Evolutionary conservation across 2,797 vertebrate genomes (phyloP).

Genomic region (Arremon brunneinucha): DNA sequence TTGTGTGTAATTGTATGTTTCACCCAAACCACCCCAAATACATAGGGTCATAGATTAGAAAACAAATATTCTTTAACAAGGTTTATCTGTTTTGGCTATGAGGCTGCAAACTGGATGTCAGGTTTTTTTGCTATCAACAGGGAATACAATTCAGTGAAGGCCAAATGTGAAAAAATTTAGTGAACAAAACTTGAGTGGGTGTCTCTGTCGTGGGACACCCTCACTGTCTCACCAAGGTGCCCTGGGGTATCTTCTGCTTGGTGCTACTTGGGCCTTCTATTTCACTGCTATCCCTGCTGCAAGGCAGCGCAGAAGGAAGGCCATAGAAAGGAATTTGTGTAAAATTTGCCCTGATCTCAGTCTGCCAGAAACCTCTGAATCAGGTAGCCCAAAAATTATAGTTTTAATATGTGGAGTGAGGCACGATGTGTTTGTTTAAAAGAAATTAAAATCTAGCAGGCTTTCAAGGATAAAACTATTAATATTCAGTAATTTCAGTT

Average conservation of each 20-base stretch:
- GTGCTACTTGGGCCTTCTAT: accelerated
- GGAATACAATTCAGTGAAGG: neutral
- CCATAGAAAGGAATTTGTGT: neutral
- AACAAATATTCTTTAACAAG: neutral
- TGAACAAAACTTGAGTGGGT: accelerated
- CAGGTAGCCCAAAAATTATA: neutral
- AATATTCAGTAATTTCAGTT: neutral
- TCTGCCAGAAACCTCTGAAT: neutral
- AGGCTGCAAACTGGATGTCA: neutral
- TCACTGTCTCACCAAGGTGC: neutral
- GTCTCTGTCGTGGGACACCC: accelerated
- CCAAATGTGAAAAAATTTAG: neutral
- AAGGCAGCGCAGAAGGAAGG: neutral
- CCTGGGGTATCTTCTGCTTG: neutral
- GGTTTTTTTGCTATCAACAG: neutral
- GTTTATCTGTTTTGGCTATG: neutral
- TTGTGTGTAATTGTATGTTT: neutral
- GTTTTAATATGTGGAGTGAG: neutral
- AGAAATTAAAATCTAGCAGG: neutral
- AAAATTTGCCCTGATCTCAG: neutral
- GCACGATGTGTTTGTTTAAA: accelerated
- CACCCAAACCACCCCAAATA: neutral
- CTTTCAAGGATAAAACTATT: neutral
- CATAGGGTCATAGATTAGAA: neutral
- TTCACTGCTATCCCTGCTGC: neutral